Base-by-base conservation (phyloP, 1,140 invertebrate genomes). In the Drosophila grimshawi region DNA sequence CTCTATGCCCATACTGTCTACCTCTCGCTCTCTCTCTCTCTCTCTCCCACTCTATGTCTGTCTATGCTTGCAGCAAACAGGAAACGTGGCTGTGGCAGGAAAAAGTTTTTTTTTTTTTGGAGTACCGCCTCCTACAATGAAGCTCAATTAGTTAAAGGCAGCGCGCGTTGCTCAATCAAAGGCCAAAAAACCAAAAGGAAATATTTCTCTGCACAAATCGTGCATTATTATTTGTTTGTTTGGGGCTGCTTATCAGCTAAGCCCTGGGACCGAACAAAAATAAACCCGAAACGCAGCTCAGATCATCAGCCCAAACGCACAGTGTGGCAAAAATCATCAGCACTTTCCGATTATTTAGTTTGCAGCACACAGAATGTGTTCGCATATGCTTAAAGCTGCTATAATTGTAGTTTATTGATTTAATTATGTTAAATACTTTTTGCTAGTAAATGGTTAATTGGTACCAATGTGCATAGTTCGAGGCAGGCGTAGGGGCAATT, bases 171-270 rank as follows among this genome's bases (percentile, higher is more conserved):
- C 83, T 83, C 83, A 86, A 88, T 88, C 83, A 86, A 79, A 83
- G 64, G 51, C 67, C 70, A 51, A 61, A 52, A 35, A 63, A 62
- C 43, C 45, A 19, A 49, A 49, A 19, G 32, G 19, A 70, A 49
- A 41, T 49, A 62, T 19, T 30, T 37, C 39, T 61, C 27, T 30
- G 64, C 59, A 86, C 82, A 86, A 88, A 89, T 88, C 77, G 83
- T 83, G 85, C 85, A 80, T 89, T 89, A 89, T 89, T 88, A 83
- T 88, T 83, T 88, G 80, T 88, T 88, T 88, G 85, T 88, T 86
- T 78, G 85, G 85, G 64, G 64, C 70, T 88, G 85, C 83, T 89
- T 88, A 88, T 88, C 83, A 89, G 83, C 70, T 77, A 60, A 30
- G 62, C 39, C 65, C 65, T 51, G 45, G 57, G 56, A 67, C 53